A percentile compares a stretch with the other conserved stretches of the same genome.
Conservation (phyloP, 2,797 vertebrate genomes). For the Leucoraja ocellata region DNA sequence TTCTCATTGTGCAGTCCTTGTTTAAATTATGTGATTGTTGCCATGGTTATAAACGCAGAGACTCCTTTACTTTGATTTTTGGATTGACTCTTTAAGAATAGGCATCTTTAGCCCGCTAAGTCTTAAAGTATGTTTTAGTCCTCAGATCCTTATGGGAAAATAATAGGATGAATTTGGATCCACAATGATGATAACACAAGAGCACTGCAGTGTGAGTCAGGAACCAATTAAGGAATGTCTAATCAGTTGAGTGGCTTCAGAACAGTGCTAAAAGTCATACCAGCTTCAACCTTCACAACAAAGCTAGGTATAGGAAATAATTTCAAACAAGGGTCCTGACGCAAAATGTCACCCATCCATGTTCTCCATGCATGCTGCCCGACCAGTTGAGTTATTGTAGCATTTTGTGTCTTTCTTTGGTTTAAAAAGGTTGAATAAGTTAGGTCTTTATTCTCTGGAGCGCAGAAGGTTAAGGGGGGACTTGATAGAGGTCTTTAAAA, state of each 20-base stretch:
- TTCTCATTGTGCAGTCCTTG: background rate
- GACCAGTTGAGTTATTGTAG: too few species aligned
- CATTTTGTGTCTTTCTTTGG: too few species aligned
- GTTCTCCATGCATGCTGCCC: too few species aligned
- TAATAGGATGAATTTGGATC: conserved; percentile 3
- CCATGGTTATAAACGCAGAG: background rate
- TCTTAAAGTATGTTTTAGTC: background rate
- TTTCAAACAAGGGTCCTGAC: background rate
- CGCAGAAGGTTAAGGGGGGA: too few species aligned
- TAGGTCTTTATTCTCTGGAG: too few species aligned
- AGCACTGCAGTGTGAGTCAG: background rate
- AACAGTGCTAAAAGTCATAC: background rate
- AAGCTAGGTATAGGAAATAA: background rate
- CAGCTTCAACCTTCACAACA: background rate
- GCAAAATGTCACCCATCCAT: too few species aligned
- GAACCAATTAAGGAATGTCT: background rate
- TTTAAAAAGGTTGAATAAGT: too few species aligned
- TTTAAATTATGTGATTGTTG: conserved; percentile 13
- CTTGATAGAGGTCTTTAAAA: too few species aligned
- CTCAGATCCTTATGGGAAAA: background rate
- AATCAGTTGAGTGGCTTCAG: background rate
- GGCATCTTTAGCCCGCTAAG: background rate
- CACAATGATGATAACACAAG: background rate
- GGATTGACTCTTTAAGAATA: background rate
- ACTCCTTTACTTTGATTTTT: background rate